Evolutionary conservation across 2,888 invertebrate species (phyloP).

Genomic region (Steinernema scapterisci): DNA sequence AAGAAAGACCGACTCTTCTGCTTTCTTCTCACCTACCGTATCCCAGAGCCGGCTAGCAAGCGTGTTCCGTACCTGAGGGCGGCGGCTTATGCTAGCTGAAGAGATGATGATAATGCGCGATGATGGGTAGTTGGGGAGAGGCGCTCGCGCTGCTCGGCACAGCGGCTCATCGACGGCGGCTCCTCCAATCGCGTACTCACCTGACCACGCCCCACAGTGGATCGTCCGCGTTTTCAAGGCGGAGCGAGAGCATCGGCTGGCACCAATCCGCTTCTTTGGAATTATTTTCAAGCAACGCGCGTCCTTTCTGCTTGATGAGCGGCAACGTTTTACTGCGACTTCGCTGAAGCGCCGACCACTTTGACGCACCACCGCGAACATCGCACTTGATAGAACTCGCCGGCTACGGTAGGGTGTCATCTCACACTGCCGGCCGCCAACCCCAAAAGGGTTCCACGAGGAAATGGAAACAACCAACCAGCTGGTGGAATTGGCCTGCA

Average conservation of each 20-base stretch:
- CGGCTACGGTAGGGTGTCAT: constrained; percentile 20
- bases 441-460: neutral
- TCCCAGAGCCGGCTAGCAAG: neutral
- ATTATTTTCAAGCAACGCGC: constrained; percentile 24
- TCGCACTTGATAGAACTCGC: neutral
- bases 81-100: constrained; percentile 30
- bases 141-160: constrained; percentile 33
- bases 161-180: constrained; percentile 31
- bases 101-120: constrained; percentile 31
- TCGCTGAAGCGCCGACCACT: neutral
- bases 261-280: constrained; percentile 32
- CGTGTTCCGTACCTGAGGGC: constrained; percentile 29
- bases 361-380: neutral
- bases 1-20: neutral
- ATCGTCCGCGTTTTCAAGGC: constrained; percentile 28
- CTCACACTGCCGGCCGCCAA: neutral
- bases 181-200: constrained; percentile 30
- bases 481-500: no score
- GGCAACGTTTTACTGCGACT: neutral
- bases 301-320: constrained; percentile 27
- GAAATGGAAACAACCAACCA: no score
- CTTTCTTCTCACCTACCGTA: constrained; percentile 17
- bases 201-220: constrained; percentile 30
- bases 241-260: constrained; percentile 31
- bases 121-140: constrained; percentile 32